Evolutionary conservation across 2,113 vertebrate genomes (phyloP).

Genomic region (Astur gentilis): DNA sequence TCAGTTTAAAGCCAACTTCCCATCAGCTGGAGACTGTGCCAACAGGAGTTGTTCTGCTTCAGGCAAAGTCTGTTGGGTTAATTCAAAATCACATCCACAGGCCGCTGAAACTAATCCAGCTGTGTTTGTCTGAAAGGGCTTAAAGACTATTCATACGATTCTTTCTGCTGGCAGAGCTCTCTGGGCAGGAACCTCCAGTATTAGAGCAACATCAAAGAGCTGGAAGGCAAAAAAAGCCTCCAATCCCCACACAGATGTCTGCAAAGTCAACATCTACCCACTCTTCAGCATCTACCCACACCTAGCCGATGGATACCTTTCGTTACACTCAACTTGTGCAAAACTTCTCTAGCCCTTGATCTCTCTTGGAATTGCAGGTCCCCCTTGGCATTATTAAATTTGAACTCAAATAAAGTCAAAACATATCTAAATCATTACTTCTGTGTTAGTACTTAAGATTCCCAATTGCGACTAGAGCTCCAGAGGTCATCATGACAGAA

Average conservation of each 20-base stretch:
- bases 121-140: not conserved
- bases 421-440: not conserved
- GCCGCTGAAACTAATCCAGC: not conserved
- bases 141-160: not conserved
- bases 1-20: not conserved
- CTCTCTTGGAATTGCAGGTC: not conserved
- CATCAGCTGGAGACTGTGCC: not conserved
- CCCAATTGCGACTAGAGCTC: not conserved
- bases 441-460: not conserved
- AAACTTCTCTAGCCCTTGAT: not conserved
- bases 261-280: not conserved
- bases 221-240: not conserved
- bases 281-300: not conserved
- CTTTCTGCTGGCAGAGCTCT: not conserved
- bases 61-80: not conserved
- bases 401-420: not conserved
- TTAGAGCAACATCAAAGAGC: not conserved
- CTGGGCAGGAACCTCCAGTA: not conserved
- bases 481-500: not conserved
- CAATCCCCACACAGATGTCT: not conserved
- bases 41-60: not conserved
- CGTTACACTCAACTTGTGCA: not conserved
- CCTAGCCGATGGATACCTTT: not conserved
- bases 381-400: too few relatives aligned
- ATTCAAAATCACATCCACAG: not conserved